Base-by-base conservation (phyloP, 2,113 vertebrate genomes). In the Melanostigma gelatinosum region DNA sequence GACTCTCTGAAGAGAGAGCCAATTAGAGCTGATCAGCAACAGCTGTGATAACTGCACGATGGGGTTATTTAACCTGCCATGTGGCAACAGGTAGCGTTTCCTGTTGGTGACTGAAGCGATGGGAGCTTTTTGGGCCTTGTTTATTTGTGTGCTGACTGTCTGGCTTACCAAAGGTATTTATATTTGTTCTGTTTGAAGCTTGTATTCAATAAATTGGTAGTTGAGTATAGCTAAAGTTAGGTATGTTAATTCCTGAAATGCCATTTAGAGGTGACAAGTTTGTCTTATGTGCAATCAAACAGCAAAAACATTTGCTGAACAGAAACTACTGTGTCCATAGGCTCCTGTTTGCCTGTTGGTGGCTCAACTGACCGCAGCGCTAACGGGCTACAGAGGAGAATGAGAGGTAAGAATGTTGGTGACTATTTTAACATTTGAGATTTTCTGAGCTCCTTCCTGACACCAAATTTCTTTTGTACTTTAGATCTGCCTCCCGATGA, bases 121-220 rank as follows among this genome's bases (percentile, higher is more conserved):
- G 87, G 79, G 11, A 73, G 38, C 16, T 50, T 11, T 67, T 13
- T 0, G 64, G 52, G 0, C 13, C 3, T 2, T 81, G 50, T 1
- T 42, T 0, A 0, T 46, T 0, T 63, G 54, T 13, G 46, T 63
- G 50, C 67, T 88, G 69, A 11, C 62, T 1, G 12, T 32, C 58
- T 84, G 66, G 62, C 24, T 89, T 1, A 7, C n/a, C 7, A 44
- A 34, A 88, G 87, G 83, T 82, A 29, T 72, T 1, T 50, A 34
- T 13, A 18, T 11, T 38, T 3, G 0, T 36, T 50, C 9, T 34
- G 8, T 24, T 38, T 4, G 4, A 22, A 16, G 12, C 2, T 46
- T 50, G 13, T 65, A 4, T 24, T 61, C 1, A 38, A 58, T 32
- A 8, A 34, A 54, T 1, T 54, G 15, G 8, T 0, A 0, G 2